Base-by-base conservation (phyloP, 2,888 invertebrate genomes). In the Ennomos fuscantarius region DNA sequence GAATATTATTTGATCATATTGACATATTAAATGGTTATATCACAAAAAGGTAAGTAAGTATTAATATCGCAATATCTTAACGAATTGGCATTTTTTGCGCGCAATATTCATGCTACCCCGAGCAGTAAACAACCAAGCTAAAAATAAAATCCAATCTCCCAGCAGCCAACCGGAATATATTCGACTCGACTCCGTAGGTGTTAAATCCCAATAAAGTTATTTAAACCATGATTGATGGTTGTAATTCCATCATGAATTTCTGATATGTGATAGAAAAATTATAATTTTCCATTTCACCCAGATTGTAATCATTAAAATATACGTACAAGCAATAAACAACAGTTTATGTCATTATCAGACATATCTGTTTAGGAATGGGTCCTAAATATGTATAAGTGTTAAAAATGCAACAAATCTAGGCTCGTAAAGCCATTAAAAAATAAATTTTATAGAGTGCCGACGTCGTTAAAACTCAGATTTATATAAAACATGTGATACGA, bases 381-480 rank as follows among this genome's bases (percentile, higher is more conserved):
- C 65, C 74, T 76, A 76, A 78, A 76, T 72, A 73, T 66, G 72
- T 74, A 68, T 69, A 78, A 74, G 77, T 79, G 78, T 82, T 78
- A 79, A 77, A 78, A 78, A 72, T 71, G 74, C 69, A 71, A 79
- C 81, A 79, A 78, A 81, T 80, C 73, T 76, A 76, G 74, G 60
- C 63, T 69, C 74, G 73, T 80, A 81, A 78, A 82, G 68, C 70
- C 70, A 80, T 84, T 81, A 83, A 82, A 83, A 82, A 79, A 81
- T 80, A 81, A 78, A 82, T 82, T 87, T 87, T 87, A 87, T 87
- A 76, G 78, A 74, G 78, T 79, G 82, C 68, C 70, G 80, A 82
- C 79, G 76, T 81, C 86, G 84, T 88, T 87, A 88, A 83, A 73
- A 74, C 61, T 62, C 72, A 77, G 76, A 87, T 88, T 88, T 89